Base-by-base conservation (phyloP, 2,113 vertebrate species). In the Cariama cristata region DNA sequence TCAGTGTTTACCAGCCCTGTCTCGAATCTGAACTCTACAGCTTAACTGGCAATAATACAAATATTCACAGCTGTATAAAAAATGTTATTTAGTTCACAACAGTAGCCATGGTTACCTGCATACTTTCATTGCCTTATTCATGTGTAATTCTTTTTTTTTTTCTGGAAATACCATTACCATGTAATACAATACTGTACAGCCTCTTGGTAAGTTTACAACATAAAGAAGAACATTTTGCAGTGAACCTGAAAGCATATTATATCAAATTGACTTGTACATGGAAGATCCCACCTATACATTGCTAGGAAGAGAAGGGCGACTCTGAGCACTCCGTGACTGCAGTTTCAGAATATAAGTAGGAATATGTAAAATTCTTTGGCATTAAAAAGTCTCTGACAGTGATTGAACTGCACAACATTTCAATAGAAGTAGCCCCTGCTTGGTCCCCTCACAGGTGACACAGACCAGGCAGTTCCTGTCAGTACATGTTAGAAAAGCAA, bases 91-190 rank as follows among this genome's bases (percentile, higher is more conserved):
- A 94, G 97, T 98, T 97, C 98, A 96, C 91, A 98, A 97, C 96
- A 94, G 98, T 98, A 90, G 97, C 95, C 97, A 98, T 98, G 98
- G 98, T 97, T 98, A 98, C 98, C 97, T 98, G 94, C 97, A 97
- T 98, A 98, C 90, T 98, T 98, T 97, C 96, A 93, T 98, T 98
- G 94, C 96, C 97, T 95, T 98, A 96, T 97, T 98, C 97, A 95
- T 98, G 97, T 97, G 96, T 92, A 98, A 97, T 97, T 96, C 75
- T 71, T 75, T 97, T 97, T 93, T 88, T 94, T 96, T 92, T 96
- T 90, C 98, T 98, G 98, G 98, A 98, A 99, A 98, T 97, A 95
- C 67, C 97, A 97, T 98, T 96, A 97, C 75, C 93, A 24, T 90
- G 98, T 97, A 98, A 98, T 88, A 94, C 92, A 98, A 98, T 96